phyloP scores from a whole-genome alignment of 2,113 vertebrate genomes.

The Cyanoliseus patagonus region DNA sequence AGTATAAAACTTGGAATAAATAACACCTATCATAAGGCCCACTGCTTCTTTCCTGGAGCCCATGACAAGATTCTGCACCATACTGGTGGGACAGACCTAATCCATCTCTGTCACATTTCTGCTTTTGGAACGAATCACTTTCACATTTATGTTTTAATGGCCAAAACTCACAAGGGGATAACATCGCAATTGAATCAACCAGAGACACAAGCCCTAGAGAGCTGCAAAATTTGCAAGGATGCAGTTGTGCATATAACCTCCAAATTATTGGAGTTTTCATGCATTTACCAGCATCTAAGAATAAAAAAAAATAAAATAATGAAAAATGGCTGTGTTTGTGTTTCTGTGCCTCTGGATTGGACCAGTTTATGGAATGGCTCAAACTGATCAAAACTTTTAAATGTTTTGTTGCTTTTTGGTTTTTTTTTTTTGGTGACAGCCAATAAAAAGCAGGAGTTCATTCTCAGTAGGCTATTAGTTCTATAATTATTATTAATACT shows the following conservation, averaged over 20 bases:
- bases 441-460: slow-evolving; percentile 21
- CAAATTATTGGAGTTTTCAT: neutral
- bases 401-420: neutral
- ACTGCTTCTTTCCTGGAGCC: neutral
- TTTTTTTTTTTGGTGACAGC: neutral
- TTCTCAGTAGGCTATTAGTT: slow-evolving; percentile 32
- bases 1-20: neutral
- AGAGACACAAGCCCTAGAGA: neutral
- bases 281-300: neutral
- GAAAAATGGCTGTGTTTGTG: neutral
- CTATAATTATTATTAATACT: slow-evolving; percentile 63
- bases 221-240: neutral
- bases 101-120: neutral
- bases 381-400: slow-evolving; percentile 3
- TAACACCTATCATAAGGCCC: neutral
- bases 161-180: neutral
- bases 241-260: neutral
- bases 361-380: neutral
- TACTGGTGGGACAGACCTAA: neutral
- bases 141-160: neutral
- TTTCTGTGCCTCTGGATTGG: neutral
- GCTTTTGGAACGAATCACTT: neutral
- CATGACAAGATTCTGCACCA: neutral
- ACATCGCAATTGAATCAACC: neutral
- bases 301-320: neutral